phyloP scores from a whole-genome alignment of 2,113 vertebrate genomes.

The Salvelinus fontinalis region DNA sequence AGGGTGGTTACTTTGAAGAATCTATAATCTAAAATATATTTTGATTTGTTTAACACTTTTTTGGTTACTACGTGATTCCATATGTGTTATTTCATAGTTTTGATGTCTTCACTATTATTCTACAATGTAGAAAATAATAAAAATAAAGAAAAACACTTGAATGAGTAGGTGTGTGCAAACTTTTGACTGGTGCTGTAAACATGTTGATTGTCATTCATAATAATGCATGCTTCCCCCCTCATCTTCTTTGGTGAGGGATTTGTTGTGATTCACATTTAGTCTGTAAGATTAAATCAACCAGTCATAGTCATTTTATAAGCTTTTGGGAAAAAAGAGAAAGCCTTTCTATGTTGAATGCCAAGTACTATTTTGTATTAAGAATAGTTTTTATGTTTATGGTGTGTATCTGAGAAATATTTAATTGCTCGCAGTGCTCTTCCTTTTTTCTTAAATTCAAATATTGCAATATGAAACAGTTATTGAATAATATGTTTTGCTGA shows the following conservation, averaged over 20 bases:
- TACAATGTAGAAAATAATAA: too few species aligned
- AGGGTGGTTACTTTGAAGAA: too few species aligned
- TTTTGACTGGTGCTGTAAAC: background rate
- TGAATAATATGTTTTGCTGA: background rate
- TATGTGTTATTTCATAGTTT: too few species aligned
- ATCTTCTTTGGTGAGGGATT: conserved; percentile 18
- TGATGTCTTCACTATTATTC: too few species aligned
- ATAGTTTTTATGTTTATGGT: background rate
- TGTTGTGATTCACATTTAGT: conserved; percentile 26
- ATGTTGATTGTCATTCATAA: background rate
- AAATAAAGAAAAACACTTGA: too few species aligned
- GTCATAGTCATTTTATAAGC: conserved; percentile 49
- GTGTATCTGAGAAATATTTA: background rate
- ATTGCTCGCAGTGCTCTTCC: background rate
- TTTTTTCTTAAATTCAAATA: background rate
- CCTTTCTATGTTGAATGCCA: background rate
- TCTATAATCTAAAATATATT: too few species aligned
- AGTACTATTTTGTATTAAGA: conserved; percentile 11
- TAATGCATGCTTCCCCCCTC: conserved; percentile 16
- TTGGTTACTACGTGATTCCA: too few species aligned
- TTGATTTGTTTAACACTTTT: too few species aligned
- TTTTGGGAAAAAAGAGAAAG: conserved; percentile 43
- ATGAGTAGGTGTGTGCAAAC: too few species aligned
- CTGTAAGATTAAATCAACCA: conserved; percentile 2
- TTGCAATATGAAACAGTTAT: background rate